Base-by-base conservation (phyloP, 2,888 invertebrate genomes). In the Patella pellucida region DNA sequence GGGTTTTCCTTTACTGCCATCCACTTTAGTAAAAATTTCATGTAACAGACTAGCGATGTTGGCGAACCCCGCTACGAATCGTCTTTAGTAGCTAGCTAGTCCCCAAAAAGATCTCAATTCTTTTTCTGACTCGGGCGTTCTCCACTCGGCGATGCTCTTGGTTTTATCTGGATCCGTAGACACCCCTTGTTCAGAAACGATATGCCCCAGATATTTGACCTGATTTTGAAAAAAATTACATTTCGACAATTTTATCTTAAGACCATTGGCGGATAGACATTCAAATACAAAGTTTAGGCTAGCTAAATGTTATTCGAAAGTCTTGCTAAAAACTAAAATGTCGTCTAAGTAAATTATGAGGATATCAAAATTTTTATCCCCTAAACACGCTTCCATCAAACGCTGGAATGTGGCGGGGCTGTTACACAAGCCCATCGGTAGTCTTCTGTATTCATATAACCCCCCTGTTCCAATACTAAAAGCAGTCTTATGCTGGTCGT, bases 291-390 rank as follows among this genome's bases (percentile, higher is more conserved):
- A 71, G 12, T 79, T 74, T n/a, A 83, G 67, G n/a, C 81, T 16
- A 12, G 70, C 72, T 4, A 79, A 15, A 23, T 74, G 71, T 31
- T 79, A 76, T 52, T 80, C 77, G 14, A 71, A 69, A 9, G 77
- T 70, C 9, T 23, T 23, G 14, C 72, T 71, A 75, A 75, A 83
- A 68, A 83, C 79, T 27, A 83, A 69, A 62, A 85, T 77, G 56
- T 85, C 82, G 70, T 83, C 84, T 50, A 83, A 50, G 69, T 82
- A 85, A 3, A 82, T 76, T 11, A 83, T 71, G 5, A 79, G 19
- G 2, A 74, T 71, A 41, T 83, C 75, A 70, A 82, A 79, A 51
- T 76, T 82, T 19, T 75, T 69, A 31, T 82, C 84, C 52, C 74
- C 76, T 27, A 84, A 76, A 52, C 74, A 73, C 14, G 70, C 74